Base-by-base conservation (phyloP, 2,797 vertebrate genomes). In the Sylvilagus floridanus region DNA sequence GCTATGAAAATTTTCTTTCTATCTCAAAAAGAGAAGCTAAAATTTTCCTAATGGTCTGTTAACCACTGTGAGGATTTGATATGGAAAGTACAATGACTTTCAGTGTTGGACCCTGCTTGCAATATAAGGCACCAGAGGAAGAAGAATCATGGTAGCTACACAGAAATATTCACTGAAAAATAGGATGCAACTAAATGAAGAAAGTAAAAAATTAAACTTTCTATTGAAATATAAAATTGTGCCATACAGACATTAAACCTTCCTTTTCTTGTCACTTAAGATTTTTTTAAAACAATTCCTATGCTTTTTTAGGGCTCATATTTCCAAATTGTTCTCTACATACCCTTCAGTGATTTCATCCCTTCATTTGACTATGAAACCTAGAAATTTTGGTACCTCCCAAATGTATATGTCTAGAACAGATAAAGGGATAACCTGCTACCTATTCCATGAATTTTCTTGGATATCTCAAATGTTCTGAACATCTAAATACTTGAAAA, bases 1-100 rank as follows among this genome's bases (percentile, higher is more conserved):
- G 42, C 79, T 96, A 32, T 95, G 95, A 97, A 95, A 75, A 93
- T 72, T 96, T 95, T 97, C 66, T 16, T 66, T 96, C 17, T 54
- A 42, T 42, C 32, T 91, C 92, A 81, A 95, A 91, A 83, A 12
- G 1, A 85, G 24, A 28, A 37, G 60, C 93, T 95, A 89, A 84
- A 95, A 91, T 95, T 42, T 73, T 1, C 0, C 52, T 91, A 92
- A 91, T 84, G 60, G 66, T 87, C 90, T 88, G 30, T 78, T 81
- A 77, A 78, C 88, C 28, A 66, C 35, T 76, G 24, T 65, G 57
- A 92, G 47, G 13, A 94, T 77, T 92, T 91, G 22, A 92, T 73
- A 77, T 60, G 5, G 47, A 91, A 87, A 50, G 37, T 85, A 92
- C 83, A 7, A 88, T 79, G 60, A 52, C 63, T 91, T 92, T 93